Percentiles rank a stretch among this genome's conserved stretches.
phyloP scores from a whole-genome alignment of 1,140 invertebrate genomes.

The Calephelis virginiensis region DNA sequence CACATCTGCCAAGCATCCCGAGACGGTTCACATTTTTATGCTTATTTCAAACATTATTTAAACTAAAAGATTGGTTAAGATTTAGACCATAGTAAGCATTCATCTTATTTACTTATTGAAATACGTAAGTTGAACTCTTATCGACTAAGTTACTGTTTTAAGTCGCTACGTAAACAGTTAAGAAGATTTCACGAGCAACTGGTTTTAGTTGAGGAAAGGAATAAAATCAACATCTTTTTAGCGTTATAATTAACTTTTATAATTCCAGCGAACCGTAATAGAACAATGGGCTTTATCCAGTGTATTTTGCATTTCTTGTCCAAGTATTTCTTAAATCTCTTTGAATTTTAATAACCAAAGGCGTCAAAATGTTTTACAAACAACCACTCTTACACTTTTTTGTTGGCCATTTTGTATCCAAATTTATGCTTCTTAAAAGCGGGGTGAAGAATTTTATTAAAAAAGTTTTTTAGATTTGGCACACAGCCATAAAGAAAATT shows the following conservation, averaged over 20 bases:
- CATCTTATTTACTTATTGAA: no score
- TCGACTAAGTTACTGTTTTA: no score
- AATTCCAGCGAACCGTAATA: conserved; percentile 1
- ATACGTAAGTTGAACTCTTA: no score
- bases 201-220: background rate
- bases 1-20: no score
- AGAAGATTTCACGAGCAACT: no score
- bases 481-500: background rate
- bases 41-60: no score
- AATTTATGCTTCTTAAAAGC: conserved; percentile 12
- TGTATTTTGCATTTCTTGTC: conserved; percentile 4
- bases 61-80: no score
- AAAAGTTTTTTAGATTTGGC: conserved; percentile 7
- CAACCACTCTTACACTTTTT: conserved; percentile 5
- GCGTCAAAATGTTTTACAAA: conserved; percentile 10
- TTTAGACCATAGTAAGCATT: no score
- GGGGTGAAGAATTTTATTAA: conserved; percentile 9
- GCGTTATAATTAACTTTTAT: conserved; percentile 12
- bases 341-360: conserved; percentile 8
- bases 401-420: conserved; percentile 5
- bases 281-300: background rate
- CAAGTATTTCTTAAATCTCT: conserved; percentile 3
- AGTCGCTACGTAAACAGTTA: no score
- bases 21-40: no score
- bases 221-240: background rate